Evolutionary conservation across 2,113 vertebrate species (phyloP).

Genomic region (Pelecanus crispus): DNA sequence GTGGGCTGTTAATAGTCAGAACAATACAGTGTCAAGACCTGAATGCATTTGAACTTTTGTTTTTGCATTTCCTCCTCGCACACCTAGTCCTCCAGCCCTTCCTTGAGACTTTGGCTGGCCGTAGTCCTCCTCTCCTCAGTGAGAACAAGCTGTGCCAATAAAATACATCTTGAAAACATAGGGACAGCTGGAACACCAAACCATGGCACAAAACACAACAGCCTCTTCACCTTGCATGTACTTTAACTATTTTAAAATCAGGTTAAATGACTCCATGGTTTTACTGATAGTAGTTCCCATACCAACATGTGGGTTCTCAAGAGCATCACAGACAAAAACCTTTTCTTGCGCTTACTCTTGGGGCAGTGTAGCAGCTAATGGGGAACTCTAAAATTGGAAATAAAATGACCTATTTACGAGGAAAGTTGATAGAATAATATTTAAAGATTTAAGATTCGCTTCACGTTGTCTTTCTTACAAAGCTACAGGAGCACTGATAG

Average conservation of each 20-base stretch:
- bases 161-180: accelerated
- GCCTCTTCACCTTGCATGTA: neutral
- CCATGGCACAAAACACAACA: neutral
- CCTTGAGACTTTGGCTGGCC: neutral
- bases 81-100: neutral
- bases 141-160: neutral
- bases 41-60: neutral
- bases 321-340: neutral
- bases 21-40: accelerated
- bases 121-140: neutral
- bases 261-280: neutral
- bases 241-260: neutral
- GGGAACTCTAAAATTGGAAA: conserved; percentile 38
- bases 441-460: neutral
- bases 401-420: conserved; percentile 24
- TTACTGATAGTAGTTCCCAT: neutral
- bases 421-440: neutral
- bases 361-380: neutral
- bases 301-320: neutral
- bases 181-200: neutral
- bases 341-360: neutral
- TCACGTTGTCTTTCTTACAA: neutral
- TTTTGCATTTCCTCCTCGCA: neutral
- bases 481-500: neutral
- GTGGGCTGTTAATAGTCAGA: accelerated